Evolutionary conservation across 2,113 vertebrate species (phyloP).

Genomic region (Telmatochromis bifrenatus): DNA sequence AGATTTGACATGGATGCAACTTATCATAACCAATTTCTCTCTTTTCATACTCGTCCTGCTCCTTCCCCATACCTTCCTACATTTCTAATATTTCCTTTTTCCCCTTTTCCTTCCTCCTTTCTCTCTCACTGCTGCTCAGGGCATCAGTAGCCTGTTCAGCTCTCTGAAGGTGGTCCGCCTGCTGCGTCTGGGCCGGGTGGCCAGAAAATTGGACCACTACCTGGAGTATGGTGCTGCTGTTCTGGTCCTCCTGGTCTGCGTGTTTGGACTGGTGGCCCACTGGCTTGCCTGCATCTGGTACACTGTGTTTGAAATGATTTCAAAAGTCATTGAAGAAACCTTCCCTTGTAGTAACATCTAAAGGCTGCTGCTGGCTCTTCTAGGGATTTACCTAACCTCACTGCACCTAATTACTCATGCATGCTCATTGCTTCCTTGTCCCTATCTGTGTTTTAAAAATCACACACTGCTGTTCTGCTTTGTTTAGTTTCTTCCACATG

Average conservation of each 20-base stretch:
- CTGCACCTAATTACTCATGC: neutral
- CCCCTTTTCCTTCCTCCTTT: accelerated
- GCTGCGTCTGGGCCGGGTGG: conserved; percentile 89
- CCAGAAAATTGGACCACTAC: conserved; percentile 94
- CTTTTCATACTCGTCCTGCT: accelerated
- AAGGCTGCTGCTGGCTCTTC: neutral
- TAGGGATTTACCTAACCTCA: neutral
- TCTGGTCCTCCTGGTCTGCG: conserved; percentile 91
- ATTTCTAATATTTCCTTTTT: neutral
- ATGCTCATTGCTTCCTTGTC: neutral
- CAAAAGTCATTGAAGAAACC: neutral
- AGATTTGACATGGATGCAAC: neutral
- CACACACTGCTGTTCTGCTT: neutral
- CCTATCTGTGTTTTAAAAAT: neutral
- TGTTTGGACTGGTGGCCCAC: conserved; percentile 94
- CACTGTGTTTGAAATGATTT: neutral
- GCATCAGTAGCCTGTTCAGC: conserved; percentile 97
- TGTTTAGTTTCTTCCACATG: neutral
- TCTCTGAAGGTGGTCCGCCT: conserved; percentile 95
- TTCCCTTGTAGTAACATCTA: neutral
- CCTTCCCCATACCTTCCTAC: neutral
- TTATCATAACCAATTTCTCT: neutral
- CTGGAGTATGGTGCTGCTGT: conserved; percentile 94
- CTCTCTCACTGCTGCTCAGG: conserved; percentile 60
- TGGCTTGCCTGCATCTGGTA: conserved; percentile 98